A percentile compares a stretch with the other conserved stretches of the same genome.
These are phyloP conservation scores for Cephalopterus ornatus DNA, from an alignment of 2,113 vertebrate species.

Conservation along the genomic window DNA sequence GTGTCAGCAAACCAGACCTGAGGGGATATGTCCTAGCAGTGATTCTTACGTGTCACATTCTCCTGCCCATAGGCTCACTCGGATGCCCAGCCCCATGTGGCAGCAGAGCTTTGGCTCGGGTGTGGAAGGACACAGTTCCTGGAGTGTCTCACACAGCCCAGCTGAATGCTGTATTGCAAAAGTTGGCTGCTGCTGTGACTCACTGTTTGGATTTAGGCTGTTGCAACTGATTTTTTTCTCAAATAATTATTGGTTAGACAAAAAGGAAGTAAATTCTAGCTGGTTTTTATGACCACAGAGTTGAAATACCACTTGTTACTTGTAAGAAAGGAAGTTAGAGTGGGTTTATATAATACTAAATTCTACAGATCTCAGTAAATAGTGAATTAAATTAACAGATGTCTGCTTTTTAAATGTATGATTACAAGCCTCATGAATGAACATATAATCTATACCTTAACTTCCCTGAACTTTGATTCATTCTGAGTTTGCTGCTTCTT, in stretches of 20 bases:
- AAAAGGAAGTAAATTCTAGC: not conserved
- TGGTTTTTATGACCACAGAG: not conserved
- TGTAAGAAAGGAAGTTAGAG: not conserved
- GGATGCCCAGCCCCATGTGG: not conserved
- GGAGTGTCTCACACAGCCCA: not conserved
- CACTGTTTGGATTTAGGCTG: fast-evolving
- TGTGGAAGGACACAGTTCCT: not conserved
- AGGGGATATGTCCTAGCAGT: not conserved
- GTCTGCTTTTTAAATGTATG: not conserved
- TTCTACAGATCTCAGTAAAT: not conserved
- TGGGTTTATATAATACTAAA: not conserved
- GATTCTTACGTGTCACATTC: not conserved
- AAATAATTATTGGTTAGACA: not conserved
- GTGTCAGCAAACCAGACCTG: not conserved
- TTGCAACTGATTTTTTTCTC: not conserved
- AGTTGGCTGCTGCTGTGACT: not conserved
- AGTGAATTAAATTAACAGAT: not conserved
- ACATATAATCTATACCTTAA: not conserved
- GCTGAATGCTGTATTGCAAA: not conserved
- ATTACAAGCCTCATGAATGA: not conserved
- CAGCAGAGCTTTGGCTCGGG: not conserved
- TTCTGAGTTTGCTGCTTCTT: not conserved
- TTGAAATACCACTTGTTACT: not conserved
- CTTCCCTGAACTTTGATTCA: not conserved
- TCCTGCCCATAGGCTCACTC: not conserved